phyloP scores from a whole-genome alignment of 2,888 invertebrate genomes.

The Xylota segnis region DNA sequence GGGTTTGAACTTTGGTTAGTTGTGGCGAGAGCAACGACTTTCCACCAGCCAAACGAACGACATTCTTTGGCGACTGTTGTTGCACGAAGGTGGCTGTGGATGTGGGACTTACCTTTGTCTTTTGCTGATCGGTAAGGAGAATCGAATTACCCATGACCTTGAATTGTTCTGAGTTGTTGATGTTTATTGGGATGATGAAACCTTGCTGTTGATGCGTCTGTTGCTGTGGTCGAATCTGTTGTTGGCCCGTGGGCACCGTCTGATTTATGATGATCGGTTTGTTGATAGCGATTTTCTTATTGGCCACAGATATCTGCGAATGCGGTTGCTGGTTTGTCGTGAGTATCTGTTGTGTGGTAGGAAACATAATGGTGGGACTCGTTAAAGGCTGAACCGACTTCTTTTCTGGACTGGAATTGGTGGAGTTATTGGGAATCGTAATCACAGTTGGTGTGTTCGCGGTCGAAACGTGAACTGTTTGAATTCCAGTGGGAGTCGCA shows the following conservation, averaged over 20 bases:
- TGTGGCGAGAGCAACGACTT: constrained; percentile 72
- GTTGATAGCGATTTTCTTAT: constrained; percentile 78
- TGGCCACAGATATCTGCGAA: constrained; percentile 56
- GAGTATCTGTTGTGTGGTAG: constrained; percentile 72
- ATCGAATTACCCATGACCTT: constrained; percentile 74
- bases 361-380: constrained; percentile 43
- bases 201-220: constrained; percentile 78
- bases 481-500: constrained; percentile 82
- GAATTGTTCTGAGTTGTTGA: constrained; percentile 77
- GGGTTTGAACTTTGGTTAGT: constrained; percentile 55
- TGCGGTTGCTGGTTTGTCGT: constrained; percentile 51
- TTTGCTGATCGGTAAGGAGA: constrained; percentile 68
- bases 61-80: constrained; percentile 78
- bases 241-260: constrained; percentile 66
- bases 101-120: constrained; percentile 46
- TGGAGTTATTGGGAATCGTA: constrained; percentile 56
- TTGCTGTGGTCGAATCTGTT: constrained; percentile 75
- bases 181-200: constrained; percentile 80
- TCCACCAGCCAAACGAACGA: constrained; percentile 78
- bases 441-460: constrained; percentile 77
- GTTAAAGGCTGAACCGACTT: constrained; percentile 65
- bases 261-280: constrained; percentile 82
- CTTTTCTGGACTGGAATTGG: constrained; percentile 59
- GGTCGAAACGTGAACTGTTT: constrained; percentile 83
- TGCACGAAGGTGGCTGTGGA: constrained; percentile 41